These are phyloP conservation scores for Nasonia vitripennis DNA, from an alignment of 1,140 invertebrate species.

Conservation along the genomic window DNA sequence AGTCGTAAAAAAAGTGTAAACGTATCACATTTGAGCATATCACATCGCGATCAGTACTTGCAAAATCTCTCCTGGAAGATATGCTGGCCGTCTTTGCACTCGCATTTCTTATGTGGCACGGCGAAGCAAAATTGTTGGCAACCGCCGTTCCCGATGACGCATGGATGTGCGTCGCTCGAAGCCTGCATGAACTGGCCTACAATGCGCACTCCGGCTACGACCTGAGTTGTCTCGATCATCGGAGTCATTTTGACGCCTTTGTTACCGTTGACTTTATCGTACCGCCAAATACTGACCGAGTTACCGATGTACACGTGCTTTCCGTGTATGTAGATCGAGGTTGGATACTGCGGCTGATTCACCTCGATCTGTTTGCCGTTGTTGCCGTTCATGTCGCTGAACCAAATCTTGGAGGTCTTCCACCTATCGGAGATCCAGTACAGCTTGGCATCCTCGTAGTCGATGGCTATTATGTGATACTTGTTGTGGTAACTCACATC, in stretches of 20 bases:
- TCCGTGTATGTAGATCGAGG: neutral
- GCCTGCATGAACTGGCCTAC: neutral
- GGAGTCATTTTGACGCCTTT: neutral
- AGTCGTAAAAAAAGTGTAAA: no score
- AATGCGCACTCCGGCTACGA: neutral
- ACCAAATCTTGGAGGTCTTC: neutral
- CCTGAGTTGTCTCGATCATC: neutral
- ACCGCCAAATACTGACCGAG: slow-evolving; percentile 17
- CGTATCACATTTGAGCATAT: no score
- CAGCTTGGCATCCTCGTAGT: neutral
- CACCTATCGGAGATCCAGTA: slow-evolving; percentile 15
- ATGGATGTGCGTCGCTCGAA: neutral
- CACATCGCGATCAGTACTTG: no score
- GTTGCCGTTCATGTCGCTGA: neutral
- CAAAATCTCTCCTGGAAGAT: no score
- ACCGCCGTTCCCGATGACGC: slow-evolving; percentile 2
- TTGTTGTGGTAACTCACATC: neutral
- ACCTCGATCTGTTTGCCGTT: neutral
- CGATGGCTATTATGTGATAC: neutral
- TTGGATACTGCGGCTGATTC: neutral
- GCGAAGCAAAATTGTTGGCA: slow-evolving; percentile 36
- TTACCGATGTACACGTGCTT: neutral
- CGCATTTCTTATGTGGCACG: neutral
- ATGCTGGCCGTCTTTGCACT: no score
- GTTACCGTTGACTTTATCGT: neutral